These are phyloP conservation scores for mouse (Mus musculus) DNA, from an alignment of 2,113 vertebrate species.

Conservation along the genomic window DNA sequence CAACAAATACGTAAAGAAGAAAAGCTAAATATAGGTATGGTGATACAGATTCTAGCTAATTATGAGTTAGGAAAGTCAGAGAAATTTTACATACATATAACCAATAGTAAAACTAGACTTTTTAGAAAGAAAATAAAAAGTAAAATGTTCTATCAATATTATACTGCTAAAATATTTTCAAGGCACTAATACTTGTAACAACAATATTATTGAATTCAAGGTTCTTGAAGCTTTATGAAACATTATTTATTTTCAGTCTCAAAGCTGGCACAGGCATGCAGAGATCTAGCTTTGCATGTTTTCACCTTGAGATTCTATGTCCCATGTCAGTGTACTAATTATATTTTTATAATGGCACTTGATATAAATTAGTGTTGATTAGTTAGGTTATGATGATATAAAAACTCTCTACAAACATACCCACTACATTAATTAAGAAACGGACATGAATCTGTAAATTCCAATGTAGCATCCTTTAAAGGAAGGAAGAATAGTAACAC, in stretches of 20 bases:
- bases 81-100: neutral
- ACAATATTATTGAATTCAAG: neutral
- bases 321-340: neutral
- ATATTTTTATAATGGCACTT: neutral
- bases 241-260: neutral
- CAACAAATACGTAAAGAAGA: neutral
- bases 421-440: neutral
- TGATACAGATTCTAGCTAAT: neutral
- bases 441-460: neutral
- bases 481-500: neutral
- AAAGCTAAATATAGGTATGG: neutral
- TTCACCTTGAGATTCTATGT: neutral
- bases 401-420: neutral
- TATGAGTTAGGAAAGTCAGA: neutral
- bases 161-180: neutral
- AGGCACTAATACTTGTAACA: neutral
- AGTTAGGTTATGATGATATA: neutral
- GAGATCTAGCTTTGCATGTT: neutral
- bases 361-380: neutral
- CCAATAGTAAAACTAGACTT: neutral
- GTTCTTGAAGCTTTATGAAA: neutral
- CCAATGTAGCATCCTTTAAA: conserved; percentile 8
- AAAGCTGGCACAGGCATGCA: neutral
- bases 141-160: neutral
- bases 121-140: neutral